Evolutionary conservation across 1,140 invertebrate genomes (phyloP).

Genomic region (Mesaphorura yosii): DNA sequence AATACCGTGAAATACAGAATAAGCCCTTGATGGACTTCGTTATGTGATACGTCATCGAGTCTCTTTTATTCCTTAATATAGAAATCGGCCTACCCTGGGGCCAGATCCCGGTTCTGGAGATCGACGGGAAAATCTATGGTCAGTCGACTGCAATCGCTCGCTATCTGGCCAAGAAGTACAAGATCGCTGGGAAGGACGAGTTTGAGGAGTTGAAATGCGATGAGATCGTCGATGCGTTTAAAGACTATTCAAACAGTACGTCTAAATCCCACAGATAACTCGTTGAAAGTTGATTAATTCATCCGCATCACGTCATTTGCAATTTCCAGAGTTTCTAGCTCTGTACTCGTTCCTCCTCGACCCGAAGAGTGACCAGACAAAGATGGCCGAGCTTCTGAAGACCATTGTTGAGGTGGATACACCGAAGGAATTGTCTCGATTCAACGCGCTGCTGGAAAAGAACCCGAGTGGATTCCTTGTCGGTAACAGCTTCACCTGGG

Average conservation of each 20-base stretch:
- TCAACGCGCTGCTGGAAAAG: background rate
- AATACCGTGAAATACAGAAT: too few species aligned
- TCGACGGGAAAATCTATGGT: background rate
- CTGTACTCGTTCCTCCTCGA: too few species aligned
- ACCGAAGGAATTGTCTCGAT: background rate
- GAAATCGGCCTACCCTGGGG: background rate
- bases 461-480: constrained; percentile 1
- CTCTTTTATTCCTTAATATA: background rate
- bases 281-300: too few species aligned
- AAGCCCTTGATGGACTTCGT: too few species aligned
- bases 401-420: background rate
- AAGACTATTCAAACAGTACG: background rate
- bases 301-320: too few species aligned
- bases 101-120: constrained; percentile 8
- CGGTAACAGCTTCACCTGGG: constrained; percentile 1
- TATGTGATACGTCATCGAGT: background rate
- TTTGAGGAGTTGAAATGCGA: background rate
- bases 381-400: background rate
- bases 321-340: too few species aligned
- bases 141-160: background rate
- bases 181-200: background rate
- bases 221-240: constrained; percentile 2
- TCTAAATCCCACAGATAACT: background rate
- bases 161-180: constrained; percentile 2
- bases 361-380: background rate